Conservation (phyloP, 2,113 vertebrate species). For the Rhinolophus sinicus region DNA sequence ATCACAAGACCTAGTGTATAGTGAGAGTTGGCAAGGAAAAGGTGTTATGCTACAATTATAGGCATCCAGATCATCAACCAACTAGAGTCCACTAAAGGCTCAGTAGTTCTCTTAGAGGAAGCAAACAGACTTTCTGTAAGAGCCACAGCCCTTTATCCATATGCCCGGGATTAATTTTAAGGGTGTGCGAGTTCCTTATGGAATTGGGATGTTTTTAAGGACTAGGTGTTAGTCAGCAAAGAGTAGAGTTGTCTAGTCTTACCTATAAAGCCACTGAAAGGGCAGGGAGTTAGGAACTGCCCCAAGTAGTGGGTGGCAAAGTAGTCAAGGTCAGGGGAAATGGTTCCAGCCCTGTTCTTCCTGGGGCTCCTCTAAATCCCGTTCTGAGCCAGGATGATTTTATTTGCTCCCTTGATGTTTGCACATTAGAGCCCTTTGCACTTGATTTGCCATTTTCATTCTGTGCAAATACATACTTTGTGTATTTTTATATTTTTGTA, state of each 20-base stretch:
- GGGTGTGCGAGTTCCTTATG: neutral
- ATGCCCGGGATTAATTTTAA: constrained; percentile 1
- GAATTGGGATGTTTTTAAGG: neutral
- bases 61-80: neutral
- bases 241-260: neutral
- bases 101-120: neutral
- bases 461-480: neutral
- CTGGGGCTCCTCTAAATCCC: neutral
- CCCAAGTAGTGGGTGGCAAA: neutral
- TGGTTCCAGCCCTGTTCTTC: neutral
- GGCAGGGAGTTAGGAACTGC: neutral
- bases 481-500: neutral
- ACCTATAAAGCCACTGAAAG: neutral
- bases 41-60: neutral
- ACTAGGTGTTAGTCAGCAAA: neutral
- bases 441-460: neutral
- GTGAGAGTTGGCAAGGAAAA: neutral
- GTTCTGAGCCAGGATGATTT: neutral
- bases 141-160: neutral
- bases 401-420: neutral
- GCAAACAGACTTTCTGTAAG: neutral
- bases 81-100: neutral
- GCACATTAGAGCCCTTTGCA: neutral
- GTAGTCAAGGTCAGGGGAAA: neutral
- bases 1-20: neutral